These are phyloP conservation scores for Pygmarrhopalites habei DNA, from an alignment of 1,140 invertebrate genomes.

Conservation along the genomic window DNA sequence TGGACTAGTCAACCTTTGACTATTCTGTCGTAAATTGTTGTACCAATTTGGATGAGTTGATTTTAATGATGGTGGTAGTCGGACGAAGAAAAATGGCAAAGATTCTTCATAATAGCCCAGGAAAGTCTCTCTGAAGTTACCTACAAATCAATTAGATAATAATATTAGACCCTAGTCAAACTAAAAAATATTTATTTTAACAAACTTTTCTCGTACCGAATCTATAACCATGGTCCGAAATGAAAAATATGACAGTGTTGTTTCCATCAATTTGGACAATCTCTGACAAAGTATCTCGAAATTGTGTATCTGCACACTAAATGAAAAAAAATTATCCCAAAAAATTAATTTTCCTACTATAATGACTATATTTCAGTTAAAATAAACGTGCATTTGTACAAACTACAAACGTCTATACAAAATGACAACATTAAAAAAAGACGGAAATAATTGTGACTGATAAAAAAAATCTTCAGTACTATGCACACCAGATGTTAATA, in stretches of 20 bases:
- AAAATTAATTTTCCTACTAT: too few relatives aligned
- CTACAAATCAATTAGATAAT: conserved; percentile 38
- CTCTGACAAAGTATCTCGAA: conserved; percentile 16
- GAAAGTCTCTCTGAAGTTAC: conserved; percentile 35
- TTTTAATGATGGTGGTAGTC: conserved; percentile 26
- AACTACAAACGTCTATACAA: too few relatives aligned
- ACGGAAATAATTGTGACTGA: too few relatives aligned
- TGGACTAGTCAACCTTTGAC: conserved; percentile 33
- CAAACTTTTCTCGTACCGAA: too few relatives aligned
- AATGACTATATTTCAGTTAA: too few relatives aligned
- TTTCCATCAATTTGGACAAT: conserved; percentile 1
- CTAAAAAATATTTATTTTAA: too few relatives aligned
- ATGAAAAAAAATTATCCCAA: too few relatives aligned
- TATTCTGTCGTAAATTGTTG: conserved; percentile 21
- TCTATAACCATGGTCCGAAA: conserved; percentile 38
- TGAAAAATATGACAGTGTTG: conserved; percentile 38
- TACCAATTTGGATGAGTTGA: conserved; percentile 16
- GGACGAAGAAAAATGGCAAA: conserved; percentile 38
- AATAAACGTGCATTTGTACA: too few relatives aligned
- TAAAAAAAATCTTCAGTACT: too few relatives aligned
- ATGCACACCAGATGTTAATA: too few relatives aligned
- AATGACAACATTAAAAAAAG: too few relatives aligned
- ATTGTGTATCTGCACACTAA: conserved; percentile 20
- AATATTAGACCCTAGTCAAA: too few relatives aligned
- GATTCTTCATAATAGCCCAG: conserved; percentile 40